phyloP scores from a whole-genome alignment of 2,888 invertebrate species.

The Euspilapteryx auroguttella region DNA sequence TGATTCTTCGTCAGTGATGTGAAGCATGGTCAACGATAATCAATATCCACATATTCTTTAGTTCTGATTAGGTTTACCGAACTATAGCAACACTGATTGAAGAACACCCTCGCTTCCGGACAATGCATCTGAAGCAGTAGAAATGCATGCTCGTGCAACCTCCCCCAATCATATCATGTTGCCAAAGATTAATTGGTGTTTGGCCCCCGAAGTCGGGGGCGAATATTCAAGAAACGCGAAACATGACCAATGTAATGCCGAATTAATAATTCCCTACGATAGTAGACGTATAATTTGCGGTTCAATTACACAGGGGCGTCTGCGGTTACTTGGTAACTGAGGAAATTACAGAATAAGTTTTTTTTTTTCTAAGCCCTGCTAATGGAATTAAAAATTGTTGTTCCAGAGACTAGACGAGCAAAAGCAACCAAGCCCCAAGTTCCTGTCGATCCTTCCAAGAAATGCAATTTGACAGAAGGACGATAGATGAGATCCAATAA shows the following conservation, averaged over 20 bases:
- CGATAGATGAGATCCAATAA: conserved; percentile 40
- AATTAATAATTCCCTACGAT: conserved; percentile 33
- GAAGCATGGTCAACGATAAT: too few species aligned
- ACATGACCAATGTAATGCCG: conserved; percentile 40
- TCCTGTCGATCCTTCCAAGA: conserved; percentile 18
- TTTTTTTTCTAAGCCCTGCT: too few species aligned
- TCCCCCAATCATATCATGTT: conserved; percentile 36
- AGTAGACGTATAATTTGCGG: conserved; percentile 17
- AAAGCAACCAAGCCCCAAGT: conserved; percentile 24
- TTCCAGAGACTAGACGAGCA: too few species aligned
- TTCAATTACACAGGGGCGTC: too few species aligned
- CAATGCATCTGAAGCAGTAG: too few species aligned
- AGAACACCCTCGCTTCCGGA: too few species aligned
- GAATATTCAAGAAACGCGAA: conserved; percentile 37
- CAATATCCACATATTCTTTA: too few species aligned
- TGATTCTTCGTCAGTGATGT: too few species aligned
- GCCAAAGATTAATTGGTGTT: conserved; percentile 55
- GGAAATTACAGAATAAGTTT: too few species aligned
- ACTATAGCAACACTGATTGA: too few species aligned
- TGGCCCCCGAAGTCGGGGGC: conserved; percentile 35
- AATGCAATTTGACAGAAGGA: conserved; percentile 41
- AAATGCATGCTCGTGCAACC: conserved; percentile 35
- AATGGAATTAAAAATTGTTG: too few species aligned
- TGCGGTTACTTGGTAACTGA: conserved; percentile 3
- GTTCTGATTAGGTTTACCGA: too few species aligned